phyloP scores from a whole-genome alignment of 2,888 invertebrate species.

The Acheta domesticus region DNA sequence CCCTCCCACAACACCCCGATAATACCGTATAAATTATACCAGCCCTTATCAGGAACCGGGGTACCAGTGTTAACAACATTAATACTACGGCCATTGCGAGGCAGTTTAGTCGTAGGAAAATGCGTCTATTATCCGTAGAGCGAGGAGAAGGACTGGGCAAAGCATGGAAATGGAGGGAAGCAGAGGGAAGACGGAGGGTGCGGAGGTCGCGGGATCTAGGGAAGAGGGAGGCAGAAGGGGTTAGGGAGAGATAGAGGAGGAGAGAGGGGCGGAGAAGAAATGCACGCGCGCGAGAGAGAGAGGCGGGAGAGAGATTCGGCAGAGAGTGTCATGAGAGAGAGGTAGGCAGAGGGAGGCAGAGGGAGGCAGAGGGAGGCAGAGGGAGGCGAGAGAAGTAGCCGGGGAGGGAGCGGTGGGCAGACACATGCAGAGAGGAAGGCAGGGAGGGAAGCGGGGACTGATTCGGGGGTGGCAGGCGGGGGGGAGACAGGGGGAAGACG shows the following conservation, averaged over 20 bases:
- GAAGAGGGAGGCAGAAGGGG: not conserved
- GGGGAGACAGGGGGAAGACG: not conserved
- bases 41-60: not conserved
- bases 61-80: not conserved
- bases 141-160: not conserved
- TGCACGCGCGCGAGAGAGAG: too few relatives aligned
- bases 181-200: not conserved
- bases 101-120: not conserved
- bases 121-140: not conserved
- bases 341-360: too few relatives aligned
- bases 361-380: not conserved
- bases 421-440: too few relatives aligned
- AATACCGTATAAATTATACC: slow-evolving; percentile 18
- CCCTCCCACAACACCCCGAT: not conserved
- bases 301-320: too few relatives aligned
- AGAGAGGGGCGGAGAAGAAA: not conserved
- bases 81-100: not conserved
- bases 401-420: too few relatives aligned
- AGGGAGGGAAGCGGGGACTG: not conserved
- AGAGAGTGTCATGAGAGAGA: too few relatives aligned
- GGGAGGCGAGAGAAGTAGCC: not conserved
- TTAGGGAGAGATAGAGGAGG: not conserved
- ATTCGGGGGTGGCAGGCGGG: not conserved
- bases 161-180: not conserved
- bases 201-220: too few relatives aligned